phyloP scores from a whole-genome alignment of 2,113 vertebrate genomes.

The Piprites chloris region DNA sequence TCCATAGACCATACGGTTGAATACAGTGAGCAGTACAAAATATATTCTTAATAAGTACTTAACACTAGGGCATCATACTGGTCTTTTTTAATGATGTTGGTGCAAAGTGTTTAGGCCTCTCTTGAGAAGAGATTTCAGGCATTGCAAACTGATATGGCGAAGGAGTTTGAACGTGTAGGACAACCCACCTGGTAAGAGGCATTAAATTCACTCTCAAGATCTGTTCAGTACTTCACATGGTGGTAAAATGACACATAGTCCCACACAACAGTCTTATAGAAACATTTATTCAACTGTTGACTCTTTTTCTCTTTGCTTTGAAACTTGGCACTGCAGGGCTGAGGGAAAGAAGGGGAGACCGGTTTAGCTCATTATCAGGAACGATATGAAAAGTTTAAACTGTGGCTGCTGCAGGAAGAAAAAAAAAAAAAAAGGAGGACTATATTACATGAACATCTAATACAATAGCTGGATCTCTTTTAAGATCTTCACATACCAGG shows the following conservation, averaged over 20 bases:
- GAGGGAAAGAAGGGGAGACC: neutral
- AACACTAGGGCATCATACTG: rapidly evolving
- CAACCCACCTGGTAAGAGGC: neutral
- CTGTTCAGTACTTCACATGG: neutral
- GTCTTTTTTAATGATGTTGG: neutral
- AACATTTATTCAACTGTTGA: neutral
- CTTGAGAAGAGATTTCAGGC: neutral
- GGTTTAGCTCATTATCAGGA: neutral
- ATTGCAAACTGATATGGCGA: rapidly evolving
- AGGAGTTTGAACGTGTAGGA: rapidly evolving
- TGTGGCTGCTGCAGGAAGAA: neutral
- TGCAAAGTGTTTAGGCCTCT: neutral
- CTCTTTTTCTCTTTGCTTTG: neutral
- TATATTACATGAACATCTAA: neutral
- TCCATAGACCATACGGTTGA: neutral
- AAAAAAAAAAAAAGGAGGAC: neutral
- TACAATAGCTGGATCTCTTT: neutral
- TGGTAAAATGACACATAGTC: neutral
- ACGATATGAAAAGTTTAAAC: rapidly evolving
- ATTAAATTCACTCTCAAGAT: neutral
- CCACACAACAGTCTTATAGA: neutral
- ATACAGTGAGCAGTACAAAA: neutral
- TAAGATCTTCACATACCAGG: neutral
- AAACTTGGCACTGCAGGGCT: neutral
- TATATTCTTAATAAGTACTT: neutral